A percentile compares a stretch with the other conserved stretches of the same genome.
Evolutionary conservation across 2,888 invertebrate genomes (phyloP).

Genomic region (Meta bourneti): DNA sequence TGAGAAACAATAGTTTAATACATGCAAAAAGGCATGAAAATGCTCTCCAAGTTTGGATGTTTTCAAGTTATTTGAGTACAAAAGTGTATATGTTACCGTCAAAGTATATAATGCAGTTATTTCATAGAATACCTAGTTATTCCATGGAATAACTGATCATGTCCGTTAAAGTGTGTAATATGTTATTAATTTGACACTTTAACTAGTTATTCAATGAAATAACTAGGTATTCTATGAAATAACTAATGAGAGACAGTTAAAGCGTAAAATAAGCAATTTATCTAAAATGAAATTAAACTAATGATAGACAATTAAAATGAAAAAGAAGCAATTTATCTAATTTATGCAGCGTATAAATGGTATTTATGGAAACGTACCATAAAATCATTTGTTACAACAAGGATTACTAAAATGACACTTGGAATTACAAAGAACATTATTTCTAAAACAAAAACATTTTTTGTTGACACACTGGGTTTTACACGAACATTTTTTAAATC

Average conservation of each 20-base stretch:
- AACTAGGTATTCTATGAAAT: too few relatives aligned
- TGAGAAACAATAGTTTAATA: too few relatives aligned
- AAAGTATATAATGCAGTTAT: conserved; percentile 63
- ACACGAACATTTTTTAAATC: conserved; percentile 72
- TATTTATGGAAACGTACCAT: conserved; percentile 52
- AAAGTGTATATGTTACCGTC: conserved; percentile 36
- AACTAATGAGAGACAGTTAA: neutral
- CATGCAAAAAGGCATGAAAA: too few relatives aligned
- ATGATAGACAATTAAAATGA: conserved; percentile 42
- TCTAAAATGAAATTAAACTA: neutral
- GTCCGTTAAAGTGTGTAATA: conserved; percentile 66
- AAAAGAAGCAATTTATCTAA: conserved; percentile 58
- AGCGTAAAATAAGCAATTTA: neutral
- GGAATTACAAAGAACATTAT: conserved; percentile 7
- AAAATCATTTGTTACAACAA: conserved; percentile 51
- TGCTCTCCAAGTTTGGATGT: too few relatives aligned
- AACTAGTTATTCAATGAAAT: neutral
- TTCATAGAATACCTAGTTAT: conserved; percentile 62
- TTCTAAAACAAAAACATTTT: conserved; percentile 58
- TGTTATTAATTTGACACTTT: conserved; percentile 27
- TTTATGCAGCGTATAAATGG: conserved; percentile 51
- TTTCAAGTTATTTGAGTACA: too few relatives aligned
- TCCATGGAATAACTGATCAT: conserved; percentile 67
- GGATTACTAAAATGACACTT: neutral
- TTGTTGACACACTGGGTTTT: conserved; percentile 71